phyloP scores from a whole-genome alignment of 2,888 invertebrate genomes.

The Eristalis intricaria region DNA sequence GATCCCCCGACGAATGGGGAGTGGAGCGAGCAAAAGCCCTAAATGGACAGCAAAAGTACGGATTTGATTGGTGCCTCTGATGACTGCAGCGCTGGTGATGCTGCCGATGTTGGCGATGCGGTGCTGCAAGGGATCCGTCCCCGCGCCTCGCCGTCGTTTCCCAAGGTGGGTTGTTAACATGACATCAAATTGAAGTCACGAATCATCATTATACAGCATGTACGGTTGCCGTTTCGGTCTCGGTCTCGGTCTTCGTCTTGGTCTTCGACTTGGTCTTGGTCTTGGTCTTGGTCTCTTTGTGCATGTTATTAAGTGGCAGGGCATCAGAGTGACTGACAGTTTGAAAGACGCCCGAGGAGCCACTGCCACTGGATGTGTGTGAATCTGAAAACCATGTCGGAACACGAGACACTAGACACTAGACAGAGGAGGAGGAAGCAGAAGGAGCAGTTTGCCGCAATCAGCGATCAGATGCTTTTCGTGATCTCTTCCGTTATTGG shows the following conservation, averaged over 20 bases:
- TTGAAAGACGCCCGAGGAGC: conserved; percentile 16
- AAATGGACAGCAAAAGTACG: conserved; percentile 52
- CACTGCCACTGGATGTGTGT: conserved; percentile 6
- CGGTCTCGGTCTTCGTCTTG: neutral
- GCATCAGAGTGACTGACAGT: conserved; percentile 46
- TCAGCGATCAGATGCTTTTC: conserved; percentile 9
- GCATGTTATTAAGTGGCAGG: conserved; percentile 40
- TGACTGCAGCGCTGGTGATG: neutral
- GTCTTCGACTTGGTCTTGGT: neutral
- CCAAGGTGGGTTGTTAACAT: conserved; percentile 53
- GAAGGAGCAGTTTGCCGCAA: neutral
- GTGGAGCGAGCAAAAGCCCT: conserved; percentile 12
- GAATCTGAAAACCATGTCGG: conserved; percentile 11
- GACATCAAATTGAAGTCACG: conserved; percentile 66
- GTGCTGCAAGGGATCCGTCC: conserved; percentile 14
- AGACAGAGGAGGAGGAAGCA: neutral
- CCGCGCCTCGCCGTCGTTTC: neutral
- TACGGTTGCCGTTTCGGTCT: conserved; percentile 5
- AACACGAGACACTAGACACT: conserved; percentile 20
- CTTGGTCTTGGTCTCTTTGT: conserved; percentile 1
- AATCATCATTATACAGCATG: conserved; percentile 59
- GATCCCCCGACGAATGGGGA: neutral
- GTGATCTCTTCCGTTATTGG: neutral
- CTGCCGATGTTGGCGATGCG: neutral
- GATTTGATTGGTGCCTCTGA: conserved; percentile 37